phyloP scores from a whole-genome alignment of 2,888 invertebrate genomes.

The Coelogynopora nodosa region DNA sequence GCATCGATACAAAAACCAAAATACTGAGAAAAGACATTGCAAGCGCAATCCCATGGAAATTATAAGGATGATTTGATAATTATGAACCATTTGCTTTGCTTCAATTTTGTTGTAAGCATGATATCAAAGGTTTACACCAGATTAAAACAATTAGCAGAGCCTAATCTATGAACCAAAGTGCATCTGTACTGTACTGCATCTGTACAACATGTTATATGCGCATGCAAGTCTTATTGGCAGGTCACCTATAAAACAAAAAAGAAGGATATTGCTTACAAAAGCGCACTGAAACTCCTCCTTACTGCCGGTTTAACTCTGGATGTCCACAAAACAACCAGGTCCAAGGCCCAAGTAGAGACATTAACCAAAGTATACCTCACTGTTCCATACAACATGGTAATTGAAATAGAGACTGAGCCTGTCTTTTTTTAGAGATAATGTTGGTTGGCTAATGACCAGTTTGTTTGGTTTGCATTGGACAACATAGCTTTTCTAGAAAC shows the following conservation, averaged over 20 bases:
- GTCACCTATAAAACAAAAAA: slow-evolving; percentile 28
- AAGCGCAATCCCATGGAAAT: not conserved
- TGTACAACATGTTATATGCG: slow-evolving; percentile 3
- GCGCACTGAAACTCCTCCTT: not conserved
- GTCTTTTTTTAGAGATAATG: not conserved
- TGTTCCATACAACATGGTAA: not conserved
- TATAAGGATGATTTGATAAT: not conserved
- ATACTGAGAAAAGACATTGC: not conserved
- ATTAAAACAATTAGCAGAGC: no score
- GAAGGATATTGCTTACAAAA: not conserved
- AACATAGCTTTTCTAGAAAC: not conserved
- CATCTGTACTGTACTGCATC: slow-evolving; percentile 15
- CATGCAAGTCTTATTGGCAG: slow-evolving; percentile 5
- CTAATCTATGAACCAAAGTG: not conserved
- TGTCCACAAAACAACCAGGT: not conserved
- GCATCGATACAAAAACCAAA: no score
- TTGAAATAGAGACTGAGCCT: not conserved
- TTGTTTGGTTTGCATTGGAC: not conserved
- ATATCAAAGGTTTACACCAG: no score
- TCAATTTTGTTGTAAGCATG: not conserved
- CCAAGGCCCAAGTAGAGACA: slow-evolving; percentile 8
- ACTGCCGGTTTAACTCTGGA: not conserved
- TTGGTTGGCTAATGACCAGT: not conserved
- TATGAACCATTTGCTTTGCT: not conserved
- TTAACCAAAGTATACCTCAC: slow-evolving; percentile 1